Base-by-base conservation (phyloP, 2,113 vertebrate genomes). In the Notiomystis cincta region DNA sequence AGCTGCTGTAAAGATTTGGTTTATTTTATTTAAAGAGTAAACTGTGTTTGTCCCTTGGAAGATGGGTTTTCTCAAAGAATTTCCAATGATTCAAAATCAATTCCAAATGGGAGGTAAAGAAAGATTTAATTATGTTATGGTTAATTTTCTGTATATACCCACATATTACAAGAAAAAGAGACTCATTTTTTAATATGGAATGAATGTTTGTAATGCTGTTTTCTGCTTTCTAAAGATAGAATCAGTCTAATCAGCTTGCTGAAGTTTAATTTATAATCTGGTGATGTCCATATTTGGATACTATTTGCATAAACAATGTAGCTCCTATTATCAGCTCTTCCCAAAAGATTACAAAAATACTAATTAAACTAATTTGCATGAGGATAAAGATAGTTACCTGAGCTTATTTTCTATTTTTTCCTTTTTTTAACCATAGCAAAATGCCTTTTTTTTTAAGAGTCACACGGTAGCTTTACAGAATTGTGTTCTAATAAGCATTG, bases 341-440 rank as follows among this genome's bases (percentile, higher is more conserved):
- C 87, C 93, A 91, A 96, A 97, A 97, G 95, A 97, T 96, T 97
- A 92, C 56, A 85, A 97, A 98, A 96, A 86, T 94, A 94, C 64
- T 96, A 97, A 97, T 98, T 97, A 97, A 97, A 96, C 89, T 96
- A 84, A 97, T 97, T 97, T 96, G 87, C 91, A 96, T 95, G 58
- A 95, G 53, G 79, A 89, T 97, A 87, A 97, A 95, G 79, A 97
- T 96, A 96, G 96, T 95, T 97, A 94, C 91, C 76, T 92, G 79
- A 64, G 33, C 47, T 48, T 35, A 95, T 93, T 97, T 97, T 93
- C 35, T 86, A 11, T 24, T 96, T 79, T 48, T 64, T 6, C 1
- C 0, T 0, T 7, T 44, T 93, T 45, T 88, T 85, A 85, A 57
- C 62, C 58, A n/a, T 73, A 91, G 73, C 82, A 94, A 96, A 89